phyloP scores from a whole-genome alignment of 1,140 invertebrate species.

The Drosophila truncata region DNA sequence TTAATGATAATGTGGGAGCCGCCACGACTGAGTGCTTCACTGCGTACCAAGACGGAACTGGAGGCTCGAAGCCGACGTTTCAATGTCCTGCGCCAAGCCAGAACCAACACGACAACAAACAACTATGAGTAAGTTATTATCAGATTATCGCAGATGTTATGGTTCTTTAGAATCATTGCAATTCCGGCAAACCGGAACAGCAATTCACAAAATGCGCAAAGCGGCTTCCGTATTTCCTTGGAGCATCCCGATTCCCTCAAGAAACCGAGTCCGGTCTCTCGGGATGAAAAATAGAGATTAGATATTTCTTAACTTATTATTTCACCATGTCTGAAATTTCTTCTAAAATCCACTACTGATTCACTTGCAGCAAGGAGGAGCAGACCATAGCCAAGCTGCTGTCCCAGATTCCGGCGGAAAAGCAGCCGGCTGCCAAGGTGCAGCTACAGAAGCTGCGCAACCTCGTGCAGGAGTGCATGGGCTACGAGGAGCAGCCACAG shows the following conservation, averaged over 20 bases:
- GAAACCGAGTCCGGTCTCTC: too few species aligned
- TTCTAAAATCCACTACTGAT: neutral
- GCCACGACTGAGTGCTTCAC: conserved; percentile 71
- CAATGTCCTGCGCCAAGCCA: conserved; percentile 29
- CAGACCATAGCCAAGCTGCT: conserved; percentile 69
- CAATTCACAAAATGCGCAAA: too few species aligned
- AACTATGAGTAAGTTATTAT: conserved; percentile 56
- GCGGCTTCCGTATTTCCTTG: too few species aligned
- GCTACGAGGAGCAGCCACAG: conserved; percentile 80
- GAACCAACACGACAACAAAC: conserved; percentile 53
- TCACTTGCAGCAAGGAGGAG: conserved; percentile 36
- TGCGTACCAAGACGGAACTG: conserved; percentile 77
- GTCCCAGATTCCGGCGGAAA: conserved; percentile 57
- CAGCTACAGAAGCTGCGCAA: conserved; percentile 77
- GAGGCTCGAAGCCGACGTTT: conserved; percentile 58
- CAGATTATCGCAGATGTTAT: too few species aligned
- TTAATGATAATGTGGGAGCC: conserved; percentile 66
- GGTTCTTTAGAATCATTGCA: too few species aligned
- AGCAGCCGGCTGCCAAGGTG: conserved; percentile 68
- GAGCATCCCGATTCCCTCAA: too few species aligned
- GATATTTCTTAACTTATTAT: too few species aligned
- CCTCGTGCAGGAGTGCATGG: conserved; percentile 79
- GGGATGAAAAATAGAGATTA: too few species aligned
- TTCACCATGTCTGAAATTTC: conserved; percentile 57
- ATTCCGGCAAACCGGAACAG: too few species aligned